phyloP scores from a whole-genome alignment of 2,113 vertebrate genomes.

The Chrysemys picta region DNA sequence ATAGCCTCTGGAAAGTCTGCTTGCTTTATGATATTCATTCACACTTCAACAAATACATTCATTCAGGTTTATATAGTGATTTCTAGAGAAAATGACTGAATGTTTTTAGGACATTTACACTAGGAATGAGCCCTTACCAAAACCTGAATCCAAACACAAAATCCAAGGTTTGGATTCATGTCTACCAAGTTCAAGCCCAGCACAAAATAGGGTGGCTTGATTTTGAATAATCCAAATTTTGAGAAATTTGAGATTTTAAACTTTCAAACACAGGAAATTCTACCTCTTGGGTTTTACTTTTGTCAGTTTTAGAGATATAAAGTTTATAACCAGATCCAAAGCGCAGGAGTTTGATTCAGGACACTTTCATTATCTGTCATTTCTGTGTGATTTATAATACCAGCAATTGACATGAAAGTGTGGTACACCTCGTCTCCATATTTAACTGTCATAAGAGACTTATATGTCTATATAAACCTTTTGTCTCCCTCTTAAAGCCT shows the following conservation, averaged over 20 bases:
- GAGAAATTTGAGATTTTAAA: not conserved
- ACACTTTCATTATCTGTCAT: not conserved
- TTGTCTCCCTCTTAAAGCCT: not conserved
- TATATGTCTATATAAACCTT: not conserved
- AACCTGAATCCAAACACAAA: not conserved
- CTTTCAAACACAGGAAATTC: not conserved
- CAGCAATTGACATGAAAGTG: not conserved
- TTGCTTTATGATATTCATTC: not conserved
- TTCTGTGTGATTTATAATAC: not conserved
- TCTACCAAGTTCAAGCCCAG: not conserved
- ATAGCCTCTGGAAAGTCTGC: not conserved
- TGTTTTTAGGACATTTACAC: not conserved
- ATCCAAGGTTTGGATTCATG: not conserved
- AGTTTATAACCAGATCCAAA: not conserved
- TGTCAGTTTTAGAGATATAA: not conserved
- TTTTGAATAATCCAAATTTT: not conserved
- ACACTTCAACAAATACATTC: not conserved
- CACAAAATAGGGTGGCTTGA: not conserved
- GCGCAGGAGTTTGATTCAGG: not conserved
- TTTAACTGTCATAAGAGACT: not conserved
- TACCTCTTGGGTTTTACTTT: not conserved
- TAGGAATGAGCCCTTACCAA: not conserved
- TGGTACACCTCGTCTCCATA: not conserved
- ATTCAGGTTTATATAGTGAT: not conserved
- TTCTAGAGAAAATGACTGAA: not conserved